phyloP scores from a whole-genome alignment of 2,797 vertebrate genomes.

The Harpia harpyja region DNA sequence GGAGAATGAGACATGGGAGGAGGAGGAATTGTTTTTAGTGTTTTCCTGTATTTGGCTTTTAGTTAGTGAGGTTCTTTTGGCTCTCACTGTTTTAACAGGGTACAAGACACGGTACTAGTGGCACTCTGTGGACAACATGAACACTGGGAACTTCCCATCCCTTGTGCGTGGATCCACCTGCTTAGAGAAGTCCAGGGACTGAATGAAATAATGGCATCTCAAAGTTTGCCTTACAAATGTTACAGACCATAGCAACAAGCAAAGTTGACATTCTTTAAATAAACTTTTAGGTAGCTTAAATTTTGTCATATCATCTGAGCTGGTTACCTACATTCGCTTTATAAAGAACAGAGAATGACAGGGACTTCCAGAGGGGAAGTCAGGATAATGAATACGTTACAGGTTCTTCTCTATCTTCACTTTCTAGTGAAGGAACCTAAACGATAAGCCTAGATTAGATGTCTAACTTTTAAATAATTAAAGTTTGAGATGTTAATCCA shows the following conservation, averaged over 20 bases:
- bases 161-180: background rate
- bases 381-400: background rate
- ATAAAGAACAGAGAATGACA: background rate
- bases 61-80: background rate
- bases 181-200: background rate
- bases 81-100: background rate
- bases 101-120: background rate
- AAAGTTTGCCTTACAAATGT: background rate
- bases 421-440: background rate
- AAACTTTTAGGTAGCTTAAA: background rate
- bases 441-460: background rate
- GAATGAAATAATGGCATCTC: background rate
- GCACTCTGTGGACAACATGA: background rate
- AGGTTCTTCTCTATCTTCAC: background rate
- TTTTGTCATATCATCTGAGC: background rate
- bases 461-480: background rate
- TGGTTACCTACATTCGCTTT: background rate
- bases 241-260: background rate
- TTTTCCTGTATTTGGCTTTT: background rate
- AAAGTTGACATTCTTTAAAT: background rate
- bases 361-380: background rate
- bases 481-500: background rate
- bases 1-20: background rate
- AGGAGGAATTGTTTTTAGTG: background rate
- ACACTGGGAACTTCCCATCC: background rate